phyloP scores from a whole-genome alignment of 1,140 invertebrate genomes.

The Portunus trituberculatus region DNA sequence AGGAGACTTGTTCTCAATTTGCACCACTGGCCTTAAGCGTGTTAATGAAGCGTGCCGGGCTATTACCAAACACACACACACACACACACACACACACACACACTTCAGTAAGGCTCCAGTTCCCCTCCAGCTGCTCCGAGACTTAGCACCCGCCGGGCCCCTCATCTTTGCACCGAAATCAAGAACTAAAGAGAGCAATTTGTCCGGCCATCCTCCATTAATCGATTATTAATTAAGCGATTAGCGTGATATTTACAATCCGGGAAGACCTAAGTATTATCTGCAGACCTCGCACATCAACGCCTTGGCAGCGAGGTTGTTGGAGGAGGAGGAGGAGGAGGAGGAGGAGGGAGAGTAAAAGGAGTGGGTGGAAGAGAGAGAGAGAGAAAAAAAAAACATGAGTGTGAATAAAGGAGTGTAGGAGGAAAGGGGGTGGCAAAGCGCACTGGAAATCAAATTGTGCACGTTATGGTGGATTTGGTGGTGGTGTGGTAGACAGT shows the following conservation, averaged over 20 bases:
- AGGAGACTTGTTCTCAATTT: neutral
- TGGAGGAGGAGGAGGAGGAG: neutral
- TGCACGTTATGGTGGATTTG: no score
- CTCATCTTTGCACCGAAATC: neutral
- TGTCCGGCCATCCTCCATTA: neutral
- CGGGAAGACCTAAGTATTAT: slow-evolving; percentile 1
- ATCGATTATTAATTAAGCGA: slow-evolving; percentile 23
- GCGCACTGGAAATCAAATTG: no score
- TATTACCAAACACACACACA: neutral
- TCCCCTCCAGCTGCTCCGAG: neutral
- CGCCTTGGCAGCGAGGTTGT: neutral
- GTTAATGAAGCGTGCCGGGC: neutral
- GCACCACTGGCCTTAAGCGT: neutral
- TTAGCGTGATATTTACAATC: slow-evolving; percentile 23
- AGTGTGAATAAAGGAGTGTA: no score
- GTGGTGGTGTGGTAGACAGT: no score
- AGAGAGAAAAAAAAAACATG: no score
- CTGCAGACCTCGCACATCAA: slow-evolving; percentile 10
- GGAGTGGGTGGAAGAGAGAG: neutral
- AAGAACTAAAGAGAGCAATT: slow-evolving; percentile 1
- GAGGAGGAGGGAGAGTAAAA: neutral
- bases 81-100: neutral
- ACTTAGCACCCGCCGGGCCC: neutral
- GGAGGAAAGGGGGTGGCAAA: no score
- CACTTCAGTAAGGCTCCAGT: neutral